Evolutionary conservation across 2,888 invertebrate genomes (phyloP), one percentile per base, ranked within the genome.

Genomic region (Lissocephala sabroskyi): DNA sequence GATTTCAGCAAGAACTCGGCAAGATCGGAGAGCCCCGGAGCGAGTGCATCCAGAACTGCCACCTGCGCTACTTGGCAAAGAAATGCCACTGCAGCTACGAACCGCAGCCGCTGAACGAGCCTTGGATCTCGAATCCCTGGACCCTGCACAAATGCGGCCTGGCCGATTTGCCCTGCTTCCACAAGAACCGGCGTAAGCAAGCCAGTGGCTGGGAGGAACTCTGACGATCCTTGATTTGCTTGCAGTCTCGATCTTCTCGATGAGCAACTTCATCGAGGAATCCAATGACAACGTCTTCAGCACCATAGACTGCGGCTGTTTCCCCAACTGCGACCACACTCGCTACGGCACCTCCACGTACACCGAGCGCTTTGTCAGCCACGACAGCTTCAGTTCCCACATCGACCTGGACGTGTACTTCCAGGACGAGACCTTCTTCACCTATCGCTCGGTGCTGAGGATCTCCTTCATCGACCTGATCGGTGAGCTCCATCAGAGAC

Each of bases 341-440:
- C 65, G 73, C 37, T 79, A 80, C 32, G 65, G 64, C 16, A 55
- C 79, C 2, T 51, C 62, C 0, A 52, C 57, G 1, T 59, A 62
- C 35, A 67, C 65, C 11, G 75, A 77, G 17, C 35, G 36, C 1
- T 30, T 54, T 2, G 14, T 33, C 10, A 26, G 18, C 10, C 4
- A 5, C n/a, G 35, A 26, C 1, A 43, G n/a, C 19, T 33, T 23
- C 3, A 33, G 6, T 1, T 18, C 44, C 2, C 26, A 35, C 1
- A 18, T 73, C 3, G 66, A 68, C 14, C 37, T 79, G 3, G 63
- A 79, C 18, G 56, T 75, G 2, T 62, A 62, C 33, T 79, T 65
- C 44, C 59, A 75, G 42, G 65, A 75, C 32, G 74, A 74, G 37
- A 79, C 65, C 2, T 57, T 80, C 2, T 71, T 80, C 45, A 65